phyloP scores from a whole-genome alignment of 2,888 invertebrate genomes.

The Acrobasis suavella region DNA sequence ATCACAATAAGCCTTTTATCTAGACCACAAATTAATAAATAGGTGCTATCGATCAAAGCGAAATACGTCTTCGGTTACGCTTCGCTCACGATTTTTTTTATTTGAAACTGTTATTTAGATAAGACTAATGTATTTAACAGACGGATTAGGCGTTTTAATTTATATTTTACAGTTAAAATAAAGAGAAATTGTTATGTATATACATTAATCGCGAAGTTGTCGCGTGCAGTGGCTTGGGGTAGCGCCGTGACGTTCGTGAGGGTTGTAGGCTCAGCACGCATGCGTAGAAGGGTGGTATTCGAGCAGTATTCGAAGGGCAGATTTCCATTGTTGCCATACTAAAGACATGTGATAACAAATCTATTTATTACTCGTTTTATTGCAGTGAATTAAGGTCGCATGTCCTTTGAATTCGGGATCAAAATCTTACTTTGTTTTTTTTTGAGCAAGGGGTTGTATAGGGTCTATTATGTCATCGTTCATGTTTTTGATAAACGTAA shows the following conservation, averaged over 20 bases:
- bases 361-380: slow-evolving; percentile 47
- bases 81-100: slow-evolving; percentile 28
- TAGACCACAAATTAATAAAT: slow-evolving; percentile 76
- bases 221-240: slow-evolving; percentile 67
- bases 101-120: slow-evolving; percentile 26
- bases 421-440: slow-evolving; percentile 33
- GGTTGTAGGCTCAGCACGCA: slow-evolving; percentile 51
- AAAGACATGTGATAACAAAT: slow-evolving; percentile 59
- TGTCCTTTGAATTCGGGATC: slow-evolving; percentile 30
- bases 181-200: slow-evolving; percentile 74
- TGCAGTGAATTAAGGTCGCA: slow-evolving; percentile 48
- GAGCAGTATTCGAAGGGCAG: slow-evolving; percentile 58
- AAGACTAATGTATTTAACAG: slow-evolving; percentile 44
- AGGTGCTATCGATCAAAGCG: slow-evolving; percentile 74
- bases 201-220: slow-evolving; percentile 76
- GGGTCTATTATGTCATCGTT: slow-evolving; percentile 65
- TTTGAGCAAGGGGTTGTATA: slow-evolving; percentile 37
- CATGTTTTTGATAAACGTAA: slow-evolving; percentile 33
- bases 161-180: slow-evolving; percentile 61
- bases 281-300: slow-evolving; percentile 68
- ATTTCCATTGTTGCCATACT: slow-evolving; percentile 69
- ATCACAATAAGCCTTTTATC: slow-evolving; percentile 58
- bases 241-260: slow-evolving; percentile 60
- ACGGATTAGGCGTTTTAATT: slow-evolving; percentile 71
- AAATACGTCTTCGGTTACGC: slow-evolving; percentile 35